These are phyloP conservation scores for Drosophila kokeensis DNA, from an alignment of 2,888 invertebrate species.

Conservation along the genomic window DNA sequence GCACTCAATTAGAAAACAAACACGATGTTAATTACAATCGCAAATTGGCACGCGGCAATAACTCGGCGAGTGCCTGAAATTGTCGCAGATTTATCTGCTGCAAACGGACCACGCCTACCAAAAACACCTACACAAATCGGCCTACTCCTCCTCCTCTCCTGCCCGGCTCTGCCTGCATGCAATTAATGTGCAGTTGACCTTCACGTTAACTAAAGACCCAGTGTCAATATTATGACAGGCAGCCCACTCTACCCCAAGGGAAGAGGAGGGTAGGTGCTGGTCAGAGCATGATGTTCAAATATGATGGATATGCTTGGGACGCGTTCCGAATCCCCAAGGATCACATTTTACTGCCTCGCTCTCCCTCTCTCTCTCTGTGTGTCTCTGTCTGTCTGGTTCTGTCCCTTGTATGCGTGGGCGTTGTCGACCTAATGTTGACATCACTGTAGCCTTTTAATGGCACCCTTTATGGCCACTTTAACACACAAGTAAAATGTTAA, in stretches of 20 bases:
- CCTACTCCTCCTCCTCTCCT: neutral
- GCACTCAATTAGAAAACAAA: slow-evolving; percentile 77
- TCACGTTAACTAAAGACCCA: slow-evolving; percentile 66
- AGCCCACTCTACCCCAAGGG: slow-evolving; percentile 10
- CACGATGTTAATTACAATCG: slow-evolving; percentile 59
- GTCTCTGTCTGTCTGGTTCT: neutral
- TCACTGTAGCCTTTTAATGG: slow-evolving; percentile 70
- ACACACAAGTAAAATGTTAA: slow-evolving; percentile 23
- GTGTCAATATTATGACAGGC: slow-evolving; percentile 78
- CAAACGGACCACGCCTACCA: slow-evolving; percentile 16
- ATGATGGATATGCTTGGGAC: slow-evolving; percentile 62
- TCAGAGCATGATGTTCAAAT: slow-evolving; percentile 7
- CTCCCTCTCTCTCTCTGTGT: neutral
- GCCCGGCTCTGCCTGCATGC: slow-evolving; percentile 39
- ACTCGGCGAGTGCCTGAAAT: slow-evolving; percentile 31
- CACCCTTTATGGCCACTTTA: slow-evolving; percentile 63
- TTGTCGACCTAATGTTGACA: slow-evolving; percentile 67
- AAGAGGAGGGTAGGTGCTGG: neutral
- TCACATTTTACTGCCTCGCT: slow-evolving; percentile 15
- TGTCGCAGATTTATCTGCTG: slow-evolving; percentile 66
- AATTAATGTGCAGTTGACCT: slow-evolving; percentile 76
- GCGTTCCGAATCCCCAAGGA: slow-evolving; percentile 60
- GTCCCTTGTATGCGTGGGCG: slow-evolving; percentile 34
- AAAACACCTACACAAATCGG: neutral
- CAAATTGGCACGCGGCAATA: slow-evolving; percentile 51